A percentile compares a stretch with the other conserved stretches of the same genome.
Evolutionary conservation across 2,888 invertebrate species (phyloP).

Genomic region (Taphrorychus bicolor): DNA sequence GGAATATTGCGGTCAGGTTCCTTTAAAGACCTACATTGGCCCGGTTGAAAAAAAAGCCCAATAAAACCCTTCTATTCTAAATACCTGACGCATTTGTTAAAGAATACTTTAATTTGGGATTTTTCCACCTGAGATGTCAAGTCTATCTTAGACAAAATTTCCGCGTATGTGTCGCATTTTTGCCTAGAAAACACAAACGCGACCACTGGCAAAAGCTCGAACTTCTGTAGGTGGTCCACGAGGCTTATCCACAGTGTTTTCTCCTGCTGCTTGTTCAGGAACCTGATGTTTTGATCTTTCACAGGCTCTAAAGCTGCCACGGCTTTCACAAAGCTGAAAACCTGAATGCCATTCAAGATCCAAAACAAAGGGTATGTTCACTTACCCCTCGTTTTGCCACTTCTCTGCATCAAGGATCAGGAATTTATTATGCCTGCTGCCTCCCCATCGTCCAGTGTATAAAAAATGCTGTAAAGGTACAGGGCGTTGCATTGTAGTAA

Average conservation of each 20-base stretch:
- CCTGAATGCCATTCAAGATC: neutral
- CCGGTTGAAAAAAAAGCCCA: neutral
- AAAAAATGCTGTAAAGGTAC: constrained; percentile 95
- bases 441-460: constrained; percentile 84
- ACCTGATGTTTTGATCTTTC: constrained; percentile 31
- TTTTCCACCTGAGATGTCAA: constrained; percentile 87
- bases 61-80: no score
- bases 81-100: constrained; percentile 77
- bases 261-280: constrained; percentile 70
- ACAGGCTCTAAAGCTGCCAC: constrained; percentile 48
- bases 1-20: constrained; percentile 88
- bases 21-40: constrained; percentile 63
- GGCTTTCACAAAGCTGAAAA: constrained; percentile 47
- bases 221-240: constrained; percentile 80
- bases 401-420: constrained; percentile 81
- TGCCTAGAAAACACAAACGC: constrained; percentile 92
- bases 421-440: constrained; percentile 77
- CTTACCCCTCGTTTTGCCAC: constrained; percentile 71
- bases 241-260: constrained; percentile 83
- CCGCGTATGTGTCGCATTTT: constrained; percentile 76
- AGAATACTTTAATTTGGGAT: constrained; percentile 82
- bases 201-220: constrained; percentile 90
- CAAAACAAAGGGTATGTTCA: constrained; percentile 10
- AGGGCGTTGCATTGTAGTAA: constrained; percentile 91
- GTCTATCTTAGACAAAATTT: constrained; percentile 67